Conservation (phyloP, 2,113 vertebrate genomes). For the Eretmochelys imbricata region DNA sequence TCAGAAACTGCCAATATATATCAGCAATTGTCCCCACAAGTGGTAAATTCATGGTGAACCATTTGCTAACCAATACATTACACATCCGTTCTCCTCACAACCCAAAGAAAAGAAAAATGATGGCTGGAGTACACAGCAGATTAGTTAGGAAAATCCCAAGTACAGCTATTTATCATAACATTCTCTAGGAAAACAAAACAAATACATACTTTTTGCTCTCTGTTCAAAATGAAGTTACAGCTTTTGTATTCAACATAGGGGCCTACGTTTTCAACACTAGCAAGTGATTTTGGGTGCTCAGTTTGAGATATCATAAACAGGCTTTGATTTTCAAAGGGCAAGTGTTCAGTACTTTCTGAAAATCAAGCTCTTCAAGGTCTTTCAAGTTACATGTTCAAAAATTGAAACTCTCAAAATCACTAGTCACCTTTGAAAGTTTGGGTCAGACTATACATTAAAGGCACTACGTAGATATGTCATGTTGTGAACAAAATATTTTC, state of each 20-base stretch:
- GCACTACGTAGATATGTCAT: neutral
- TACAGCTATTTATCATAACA: fast-evolving
- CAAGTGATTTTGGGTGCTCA: neutral
- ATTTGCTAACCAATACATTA: neutral
- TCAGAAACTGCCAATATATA: neutral
- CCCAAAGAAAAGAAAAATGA: neutral
- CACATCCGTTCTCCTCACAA: neutral
- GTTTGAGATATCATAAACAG: neutral
- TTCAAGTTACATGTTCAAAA: neutral
- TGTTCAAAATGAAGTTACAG: neutral
- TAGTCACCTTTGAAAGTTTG: neutral
- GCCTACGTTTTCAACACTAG: neutral
- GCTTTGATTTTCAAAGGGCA: neutral
- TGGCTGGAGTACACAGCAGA: neutral
- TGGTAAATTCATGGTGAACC: neutral
- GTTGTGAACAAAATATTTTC: neutral
- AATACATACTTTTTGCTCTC: fast-evolving
- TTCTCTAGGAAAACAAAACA: neutral
- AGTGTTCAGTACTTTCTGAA: neutral
- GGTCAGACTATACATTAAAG: neutral
- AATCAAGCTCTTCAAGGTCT: neutral
- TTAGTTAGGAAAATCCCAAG: neutral
- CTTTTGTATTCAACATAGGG: neutral
- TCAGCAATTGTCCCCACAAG: neutral
- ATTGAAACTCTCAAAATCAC: neutral